These are phyloP conservation scores for Lanistes nyassanus DNA, from an alignment of 1,140 invertebrate species.

Conservation along the genomic window DNA sequence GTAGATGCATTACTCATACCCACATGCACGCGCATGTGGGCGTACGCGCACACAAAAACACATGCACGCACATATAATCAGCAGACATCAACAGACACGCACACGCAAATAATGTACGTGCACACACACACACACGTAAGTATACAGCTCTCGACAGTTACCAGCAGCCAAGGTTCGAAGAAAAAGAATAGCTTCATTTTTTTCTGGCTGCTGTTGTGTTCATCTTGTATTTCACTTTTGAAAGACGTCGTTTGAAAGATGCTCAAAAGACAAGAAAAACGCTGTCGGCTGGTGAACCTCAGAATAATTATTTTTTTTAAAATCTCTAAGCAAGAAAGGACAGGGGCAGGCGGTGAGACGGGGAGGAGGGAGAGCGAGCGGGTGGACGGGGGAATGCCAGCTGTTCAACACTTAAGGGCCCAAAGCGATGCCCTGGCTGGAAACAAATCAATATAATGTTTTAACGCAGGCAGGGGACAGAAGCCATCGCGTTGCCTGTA, in stretches of 20 bases:
- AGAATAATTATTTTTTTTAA: background rate
- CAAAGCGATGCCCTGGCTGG: too few relatives aligned
- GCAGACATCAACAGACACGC: too few relatives aligned
- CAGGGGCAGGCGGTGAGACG: background rate
- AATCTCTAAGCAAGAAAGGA: background rate
- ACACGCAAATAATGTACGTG: background rate
- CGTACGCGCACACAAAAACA: slow-evolving; percentile 3
- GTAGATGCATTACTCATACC: background rate
- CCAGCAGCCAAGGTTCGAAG: too few relatives aligned
- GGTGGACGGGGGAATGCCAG: background rate
- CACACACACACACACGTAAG: background rate
- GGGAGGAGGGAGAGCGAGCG: background rate
- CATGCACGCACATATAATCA: background rate
- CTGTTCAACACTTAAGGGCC: too few relatives aligned
- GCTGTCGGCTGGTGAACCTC: background rate
- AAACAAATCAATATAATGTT: too few relatives aligned
- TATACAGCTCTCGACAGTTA: background rate
- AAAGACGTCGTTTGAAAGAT: background rate
- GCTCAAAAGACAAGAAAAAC: background rate
- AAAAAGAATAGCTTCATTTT: background rate
- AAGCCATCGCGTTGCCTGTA: too few relatives aligned
- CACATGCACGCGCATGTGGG: background rate
- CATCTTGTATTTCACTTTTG: background rate
- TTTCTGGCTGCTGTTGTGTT: background rate
- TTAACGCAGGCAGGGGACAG: too few relatives aligned